A percentile compares a stretch with the other conserved stretches of the same genome.
Evolutionary conservation across 2,797 vertebrate species (phyloP).

Genomic region (Cuculus canorus): DNA sequence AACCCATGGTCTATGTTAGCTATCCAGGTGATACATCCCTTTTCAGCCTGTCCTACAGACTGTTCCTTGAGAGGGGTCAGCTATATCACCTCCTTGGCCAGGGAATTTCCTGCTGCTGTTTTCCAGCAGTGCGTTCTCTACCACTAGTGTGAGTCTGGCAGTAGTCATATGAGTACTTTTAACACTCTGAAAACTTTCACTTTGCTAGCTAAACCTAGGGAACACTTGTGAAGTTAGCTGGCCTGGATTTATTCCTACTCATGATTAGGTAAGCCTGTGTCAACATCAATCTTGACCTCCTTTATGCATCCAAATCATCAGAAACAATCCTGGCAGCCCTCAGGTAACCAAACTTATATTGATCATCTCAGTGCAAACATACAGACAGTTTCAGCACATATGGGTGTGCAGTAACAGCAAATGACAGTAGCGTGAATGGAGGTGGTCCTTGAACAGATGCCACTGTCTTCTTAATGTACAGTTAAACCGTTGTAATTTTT

Average conservation of each 20-base stretch:
- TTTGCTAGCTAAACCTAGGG: not conserved
- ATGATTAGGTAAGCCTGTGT: not conserved
- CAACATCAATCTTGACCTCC: not conserved
- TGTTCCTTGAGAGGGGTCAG: not conserved
- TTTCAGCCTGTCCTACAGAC: not conserved
- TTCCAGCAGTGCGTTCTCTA: not conserved
- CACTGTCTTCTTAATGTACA: not conserved
- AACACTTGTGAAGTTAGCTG: not conserved
- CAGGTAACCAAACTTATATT: not conserved
- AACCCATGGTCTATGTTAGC: not conserved
- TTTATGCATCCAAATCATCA: not conserved
- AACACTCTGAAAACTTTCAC: not conserved
- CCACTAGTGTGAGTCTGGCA: not conserved
- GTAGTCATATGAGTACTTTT: not conserved
- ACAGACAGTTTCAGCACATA: not conserved
- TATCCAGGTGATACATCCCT: not conserved
- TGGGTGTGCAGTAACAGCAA: not conserved
- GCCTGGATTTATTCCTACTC: not conserved
- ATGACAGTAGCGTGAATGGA: not conserved
- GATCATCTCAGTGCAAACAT: not conserved
- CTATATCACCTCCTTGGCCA: not conserved
- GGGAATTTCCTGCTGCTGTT: not conserved
- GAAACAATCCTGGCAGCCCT: not conserved
- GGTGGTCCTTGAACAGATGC: not conserved
- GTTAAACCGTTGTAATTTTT: not conserved